Percentiles rank a stretch among this genome's conserved stretches.
These are phyloP conservation scores for Litoditis marina DNA, from an alignment of 2,888 invertebrate genomes.

Conservation along the genomic window DNA sequence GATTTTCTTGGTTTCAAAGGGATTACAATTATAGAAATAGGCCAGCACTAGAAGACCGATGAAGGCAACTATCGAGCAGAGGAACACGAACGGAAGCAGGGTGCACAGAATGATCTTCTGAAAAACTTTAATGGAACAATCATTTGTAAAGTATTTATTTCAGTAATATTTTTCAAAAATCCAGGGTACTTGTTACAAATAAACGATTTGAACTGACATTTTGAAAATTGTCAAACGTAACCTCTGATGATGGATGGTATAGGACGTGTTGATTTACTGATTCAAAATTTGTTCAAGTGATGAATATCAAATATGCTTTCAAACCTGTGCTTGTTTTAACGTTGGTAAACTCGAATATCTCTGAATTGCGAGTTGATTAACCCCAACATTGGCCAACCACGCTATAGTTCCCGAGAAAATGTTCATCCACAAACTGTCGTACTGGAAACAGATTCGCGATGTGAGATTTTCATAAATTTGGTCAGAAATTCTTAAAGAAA, in stretches of 20 bases:
- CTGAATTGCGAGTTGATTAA: constrained; percentile 55
- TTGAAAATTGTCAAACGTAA: not conserved
- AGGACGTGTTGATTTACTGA: no score
- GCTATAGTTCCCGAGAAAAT: constrained; percentile 47
- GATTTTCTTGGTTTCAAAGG: constrained; percentile 47
- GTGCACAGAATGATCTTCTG: constrained; percentile 45
- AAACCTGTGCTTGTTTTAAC: constrained; percentile 43
- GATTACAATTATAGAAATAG: constrained; percentile 55
- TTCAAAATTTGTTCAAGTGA: no score
- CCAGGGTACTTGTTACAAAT: not conserved
- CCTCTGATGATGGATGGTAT: not conserved
- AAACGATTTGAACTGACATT: not conserved
- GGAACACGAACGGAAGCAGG: constrained; percentile 48
- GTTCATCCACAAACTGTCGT: constrained; percentile 55
- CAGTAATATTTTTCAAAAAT: no score
- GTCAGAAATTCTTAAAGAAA: no score
- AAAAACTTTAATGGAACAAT: constrained; percentile 5
- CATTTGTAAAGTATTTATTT: no score
- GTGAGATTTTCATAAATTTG: no score
- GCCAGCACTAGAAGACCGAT: constrained; percentile 54
- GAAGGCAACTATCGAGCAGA: constrained; percentile 49
- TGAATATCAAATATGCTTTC: no score
- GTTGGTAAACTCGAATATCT: constrained; percentile 49
- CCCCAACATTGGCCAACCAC: constrained; percentile 54
- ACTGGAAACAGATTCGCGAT: constrained; percentile 29